Conservation (phyloP, 2,888 invertebrate species). For the Tetheella fluctuosa region DNA sequence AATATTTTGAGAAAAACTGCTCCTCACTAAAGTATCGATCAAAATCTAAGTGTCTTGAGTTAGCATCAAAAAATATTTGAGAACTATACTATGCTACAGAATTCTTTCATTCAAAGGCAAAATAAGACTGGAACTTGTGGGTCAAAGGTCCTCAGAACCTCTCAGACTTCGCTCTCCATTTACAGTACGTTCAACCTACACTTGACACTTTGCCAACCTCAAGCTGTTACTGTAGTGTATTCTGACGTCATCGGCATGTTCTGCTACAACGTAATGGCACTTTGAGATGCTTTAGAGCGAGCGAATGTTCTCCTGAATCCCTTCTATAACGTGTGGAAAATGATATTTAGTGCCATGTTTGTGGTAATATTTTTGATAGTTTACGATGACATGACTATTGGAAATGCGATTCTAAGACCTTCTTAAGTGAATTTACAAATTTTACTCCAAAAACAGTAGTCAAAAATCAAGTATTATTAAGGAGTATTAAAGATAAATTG, state of each 20-base stretch:
- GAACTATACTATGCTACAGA: background rate
- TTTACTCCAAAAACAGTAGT: too few species aligned
- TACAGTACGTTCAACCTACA: slow-evolving; percentile 17
- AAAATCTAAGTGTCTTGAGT: too few species aligned
- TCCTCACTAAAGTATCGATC: too few species aligned
- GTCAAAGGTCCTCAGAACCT: background rate
- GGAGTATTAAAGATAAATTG: too few species aligned
- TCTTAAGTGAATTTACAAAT: too few species aligned
- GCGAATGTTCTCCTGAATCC: background rate
- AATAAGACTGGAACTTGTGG: background rate
- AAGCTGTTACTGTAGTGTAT: slow-evolving; percentile 10
- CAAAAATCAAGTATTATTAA: too few species aligned
- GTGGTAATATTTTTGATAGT: background rate
- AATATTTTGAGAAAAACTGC: too few species aligned
- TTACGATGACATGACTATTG: background rate
- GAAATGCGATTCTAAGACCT: background rate
- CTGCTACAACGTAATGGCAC: background rate
- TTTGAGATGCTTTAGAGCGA: slow-evolving; percentile 17
- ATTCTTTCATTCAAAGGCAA: background rate
- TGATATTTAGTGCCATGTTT: background rate
- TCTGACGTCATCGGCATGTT: slow-evolving; percentile 14
- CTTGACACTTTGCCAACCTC: slow-evolving; percentile 37
- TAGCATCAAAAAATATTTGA: too few species aligned
- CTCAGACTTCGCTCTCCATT: slow-evolving; percentile 6
- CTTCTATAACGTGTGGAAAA: background rate